Evolutionary conservation across 1,140 invertebrate genomes (phyloP).

Genomic region (Pemphigus obesinymphae): DNA sequence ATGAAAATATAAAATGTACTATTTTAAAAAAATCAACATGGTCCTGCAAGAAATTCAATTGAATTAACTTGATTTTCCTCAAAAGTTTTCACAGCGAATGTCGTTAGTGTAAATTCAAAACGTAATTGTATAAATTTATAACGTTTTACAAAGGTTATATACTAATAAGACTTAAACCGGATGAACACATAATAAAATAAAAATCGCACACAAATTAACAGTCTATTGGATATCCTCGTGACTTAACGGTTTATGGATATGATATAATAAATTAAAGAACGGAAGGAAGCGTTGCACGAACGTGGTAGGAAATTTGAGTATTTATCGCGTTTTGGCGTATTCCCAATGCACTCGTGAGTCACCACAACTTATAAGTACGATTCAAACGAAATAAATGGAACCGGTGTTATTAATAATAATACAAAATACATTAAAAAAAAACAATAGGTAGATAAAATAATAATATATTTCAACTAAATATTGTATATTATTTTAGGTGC

Average conservation of each 20-base stretch:
- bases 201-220: background rate
- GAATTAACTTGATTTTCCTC: too few species aligned
- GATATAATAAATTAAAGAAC: background rate
- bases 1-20: too few species aligned
- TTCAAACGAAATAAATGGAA: background rate
- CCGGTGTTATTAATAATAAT: background rate
- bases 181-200: background rate
- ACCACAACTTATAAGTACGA: background rate
- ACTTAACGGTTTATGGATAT: background rate
- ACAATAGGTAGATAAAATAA: background rate
- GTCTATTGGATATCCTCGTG: background rate
- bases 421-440: background rate
- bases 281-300: constrained; percentile 30
- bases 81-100: too few species aligned
- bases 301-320: constrained; percentile 28
- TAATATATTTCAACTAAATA: background rate
- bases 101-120: too few species aligned
- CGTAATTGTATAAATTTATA: background rate
- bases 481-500: background rate
- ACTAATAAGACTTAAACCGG: background rate
- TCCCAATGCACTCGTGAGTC: background rate
- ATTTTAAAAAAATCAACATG: too few species aligned
- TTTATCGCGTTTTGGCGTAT: background rate
- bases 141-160: background rate
- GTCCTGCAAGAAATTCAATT: background rate